A percentile compares a stretch with the other conserved stretches of the same genome.
Conservation (phyloP, 2,888 invertebrate species). For the Pollenia amentaria region DNA sequence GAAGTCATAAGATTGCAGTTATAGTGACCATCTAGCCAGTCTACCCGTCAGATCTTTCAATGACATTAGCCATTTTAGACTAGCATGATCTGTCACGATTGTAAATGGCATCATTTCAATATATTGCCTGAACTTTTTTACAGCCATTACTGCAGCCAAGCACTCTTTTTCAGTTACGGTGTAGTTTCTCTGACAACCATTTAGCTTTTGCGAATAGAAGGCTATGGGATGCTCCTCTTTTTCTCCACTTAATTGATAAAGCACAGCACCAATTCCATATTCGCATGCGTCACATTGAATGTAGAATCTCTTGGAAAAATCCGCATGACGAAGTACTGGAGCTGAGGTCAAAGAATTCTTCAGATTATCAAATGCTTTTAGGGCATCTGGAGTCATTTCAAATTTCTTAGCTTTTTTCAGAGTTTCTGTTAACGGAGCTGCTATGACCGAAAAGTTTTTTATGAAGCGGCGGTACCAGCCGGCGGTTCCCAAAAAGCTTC, state of each 20-base stretch:
- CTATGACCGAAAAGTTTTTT: not conserved
- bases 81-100: no score
- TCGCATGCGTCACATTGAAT: slow-evolving; percentile 45
- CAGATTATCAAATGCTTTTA: slow-evolving; percentile 14
- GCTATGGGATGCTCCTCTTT: no score
- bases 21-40: no score
- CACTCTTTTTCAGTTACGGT: no score
- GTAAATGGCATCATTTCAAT: no score
- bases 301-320: slow-evolving; percentile 13
- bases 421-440: not conserved
- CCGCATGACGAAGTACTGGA: slow-evolving; percentile 34
- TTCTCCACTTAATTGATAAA: not conserved
- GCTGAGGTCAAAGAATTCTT: slow-evolving; percentile 42
- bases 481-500: slow-evolving; percentile 31
- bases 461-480: slow-evolving; percentile 40
- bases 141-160: no score
- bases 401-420: slow-evolving; percentile 28
- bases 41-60: no score
- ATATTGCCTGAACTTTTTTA: no score
- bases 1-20: no score
- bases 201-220: no score
- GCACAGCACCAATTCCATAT: slow-evolving; percentile 13
- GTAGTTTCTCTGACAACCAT: no score
- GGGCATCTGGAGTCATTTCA: not conserved
- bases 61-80: no score